Evolutionary conservation across 2,113 vertebrate species (phyloP).

Genomic region (Gila orcuttii): DNA sequence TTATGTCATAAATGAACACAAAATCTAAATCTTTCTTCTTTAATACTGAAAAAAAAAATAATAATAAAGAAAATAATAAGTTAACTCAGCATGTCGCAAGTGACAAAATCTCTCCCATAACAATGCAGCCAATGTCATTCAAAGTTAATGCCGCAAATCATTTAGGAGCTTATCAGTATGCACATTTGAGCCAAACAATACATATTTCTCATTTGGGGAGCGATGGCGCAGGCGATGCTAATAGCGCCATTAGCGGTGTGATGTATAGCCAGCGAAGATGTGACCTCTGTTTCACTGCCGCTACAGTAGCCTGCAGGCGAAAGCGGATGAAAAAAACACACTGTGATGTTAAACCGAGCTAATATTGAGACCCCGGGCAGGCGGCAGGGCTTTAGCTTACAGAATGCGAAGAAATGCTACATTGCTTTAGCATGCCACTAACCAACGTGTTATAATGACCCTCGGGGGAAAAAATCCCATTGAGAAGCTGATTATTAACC

Average conservation of each 20-base stretch:
- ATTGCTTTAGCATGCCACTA: constrained; percentile 18
- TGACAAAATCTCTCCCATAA: constrained; percentile 63
- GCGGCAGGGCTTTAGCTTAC: not conserved
- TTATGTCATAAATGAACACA: not conserved
- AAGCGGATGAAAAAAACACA: constrained; percentile 18
- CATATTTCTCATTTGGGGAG: constrained; percentile 74
- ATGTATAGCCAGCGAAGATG: constrained; percentile 70
- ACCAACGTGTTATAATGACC: constrained; percentile 24
- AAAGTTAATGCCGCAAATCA: constrained; percentile 81
- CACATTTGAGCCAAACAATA: constrained; percentile 79
- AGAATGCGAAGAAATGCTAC: constrained; percentile 35
- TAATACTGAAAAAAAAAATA: not conserved
- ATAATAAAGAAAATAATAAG: not conserved
- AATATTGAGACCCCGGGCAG: not conserved
- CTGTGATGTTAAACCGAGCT: constrained; percentile 18
- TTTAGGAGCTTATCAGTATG: constrained; percentile 76
- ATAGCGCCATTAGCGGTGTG: constrained; percentile 76
- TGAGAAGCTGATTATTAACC: constrained; percentile 22
- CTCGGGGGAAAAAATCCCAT: not conserved
- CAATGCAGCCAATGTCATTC: constrained; percentile 77
- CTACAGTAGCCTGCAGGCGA: constrained; percentile 8
- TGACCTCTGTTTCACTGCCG: constrained; percentile 65
- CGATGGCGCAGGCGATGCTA: constrained; percentile 64
- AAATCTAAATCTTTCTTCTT: not conserved
- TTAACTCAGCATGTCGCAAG: constrained; percentile 56